These are phyloP conservation scores for Bucorvus abyssinicus DNA, from an alignment of 2,797 vertebrate genomes.

Conservation along the genomic window DNA sequence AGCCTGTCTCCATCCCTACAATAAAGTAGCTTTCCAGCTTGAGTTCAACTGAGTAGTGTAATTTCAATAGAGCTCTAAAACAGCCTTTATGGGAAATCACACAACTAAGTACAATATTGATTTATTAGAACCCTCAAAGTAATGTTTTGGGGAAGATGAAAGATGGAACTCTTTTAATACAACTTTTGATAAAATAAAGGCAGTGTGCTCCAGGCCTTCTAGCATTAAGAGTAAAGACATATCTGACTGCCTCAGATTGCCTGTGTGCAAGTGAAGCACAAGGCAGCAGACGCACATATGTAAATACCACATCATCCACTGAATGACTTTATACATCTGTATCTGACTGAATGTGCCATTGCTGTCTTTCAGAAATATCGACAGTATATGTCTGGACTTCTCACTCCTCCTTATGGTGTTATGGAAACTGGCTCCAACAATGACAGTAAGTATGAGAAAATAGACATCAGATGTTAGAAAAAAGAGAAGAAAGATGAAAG, in stretches of 20 bases:
- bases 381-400: conserved; percentile 93
- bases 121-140: neutral
- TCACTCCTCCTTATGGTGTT: conserved; percentile 95
- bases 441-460: conserved; percentile 86
- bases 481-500: neutral
- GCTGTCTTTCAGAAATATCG: conserved; percentile 88
- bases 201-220: neutral
- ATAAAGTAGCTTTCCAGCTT: neutral
- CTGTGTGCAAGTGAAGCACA: neutral
- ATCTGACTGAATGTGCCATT: conserved; percentile 19
- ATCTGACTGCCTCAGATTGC: neutral
- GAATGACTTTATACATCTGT: neutral
- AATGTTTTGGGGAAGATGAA: neutral
- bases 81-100: neutral
- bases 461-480: neutral
- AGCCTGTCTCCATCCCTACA: neutral
- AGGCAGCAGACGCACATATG: neutral
- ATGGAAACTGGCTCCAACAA: conserved; percentile 90
- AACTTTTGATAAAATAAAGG: neutral
- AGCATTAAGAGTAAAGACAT: neutral
- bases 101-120: neutral
- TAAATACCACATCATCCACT: neutral
- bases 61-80: neutral
- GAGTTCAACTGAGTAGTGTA: neutral
- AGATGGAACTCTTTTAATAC: neutral